Conservation (phyloP, 2,797 vertebrate genomes). For the Champsocephalus esox region DNA sequence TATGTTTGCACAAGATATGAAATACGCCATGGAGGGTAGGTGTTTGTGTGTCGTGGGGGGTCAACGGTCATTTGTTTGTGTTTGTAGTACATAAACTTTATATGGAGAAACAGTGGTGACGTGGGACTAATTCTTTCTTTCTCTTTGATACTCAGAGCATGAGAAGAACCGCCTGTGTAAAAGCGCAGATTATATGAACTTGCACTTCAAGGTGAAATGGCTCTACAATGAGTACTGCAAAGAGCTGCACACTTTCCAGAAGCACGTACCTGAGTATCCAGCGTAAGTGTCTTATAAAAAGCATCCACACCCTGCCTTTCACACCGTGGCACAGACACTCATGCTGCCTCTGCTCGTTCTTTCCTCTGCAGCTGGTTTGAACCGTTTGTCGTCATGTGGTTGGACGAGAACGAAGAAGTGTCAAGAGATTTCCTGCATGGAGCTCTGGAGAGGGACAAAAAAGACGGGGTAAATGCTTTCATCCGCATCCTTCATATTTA, state of each 20-base stretch:
- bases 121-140: slow-evolving; percentile 30
- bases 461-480: slow-evolving; percentile 91
- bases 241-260: slow-evolving; percentile 92
- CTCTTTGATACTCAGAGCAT: slow-evolving; percentile 85
- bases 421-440: slow-evolving; percentile 96
- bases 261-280: slow-evolving; percentile 92
- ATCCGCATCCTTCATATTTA: slow-evolving; percentile 1
- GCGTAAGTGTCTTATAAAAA: slow-evolving; percentile 71
- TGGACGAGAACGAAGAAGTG: slow-evolving; percentile 98
- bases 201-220: slow-evolving; percentile 99
- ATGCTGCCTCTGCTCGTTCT: slow-evolving; percentile 3
- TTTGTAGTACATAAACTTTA: slow-evolving; percentile 9
- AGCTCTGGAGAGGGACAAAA: slow-evolving; percentile 96
- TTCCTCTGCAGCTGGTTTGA: slow-evolving; percentile 92
- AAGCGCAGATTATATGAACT: slow-evolving; percentile 98
- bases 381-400: slow-evolving; percentile 97
- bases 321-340: slow-evolving; percentile 12
- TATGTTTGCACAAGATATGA: slow-evolving; percentile 99
- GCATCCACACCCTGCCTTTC: background rate
- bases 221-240: slow-evolving; percentile 97
- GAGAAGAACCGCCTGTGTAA: slow-evolving; percentile 97
- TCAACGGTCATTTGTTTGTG: slow-evolving; percentile 6
- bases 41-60: slow-evolving; percentile 19
- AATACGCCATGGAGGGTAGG: slow-evolving; percentile 96
- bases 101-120: background rate